Percentiles rank a stretch among this genome's conserved stretches.
phyloP scores from a whole-genome alignment of 2,113 vertebrate species.

The Xiphias gladius region DNA sequence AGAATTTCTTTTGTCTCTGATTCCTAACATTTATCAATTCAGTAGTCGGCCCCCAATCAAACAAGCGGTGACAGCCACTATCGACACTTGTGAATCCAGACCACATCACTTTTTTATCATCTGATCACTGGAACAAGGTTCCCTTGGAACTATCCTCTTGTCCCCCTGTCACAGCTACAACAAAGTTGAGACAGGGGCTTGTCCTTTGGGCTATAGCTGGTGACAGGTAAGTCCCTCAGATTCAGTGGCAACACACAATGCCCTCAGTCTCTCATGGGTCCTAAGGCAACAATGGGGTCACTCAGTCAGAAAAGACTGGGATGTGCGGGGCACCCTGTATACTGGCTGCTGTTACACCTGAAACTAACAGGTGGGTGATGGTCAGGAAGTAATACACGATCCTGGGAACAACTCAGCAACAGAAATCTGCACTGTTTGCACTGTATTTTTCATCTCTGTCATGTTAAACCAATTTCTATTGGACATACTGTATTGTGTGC shows the following conservation, averaged over 20 bases:
- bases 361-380: slow-evolving; percentile 28
- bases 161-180: slow-evolving; percentile 59
- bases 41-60: slow-evolving; percentile 48
- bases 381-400: background rate
- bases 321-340: background rate
- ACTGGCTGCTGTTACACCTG: slow-evolving; percentile 44
- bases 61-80: slow-evolving; percentile 69
- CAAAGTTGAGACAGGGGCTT: slow-evolving; percentile 61
- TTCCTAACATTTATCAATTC: slow-evolving; percentile 30
- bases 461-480: slow-evolving; percentile 14
- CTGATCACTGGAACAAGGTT: slow-evolving; percentile 73
- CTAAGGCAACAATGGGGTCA: slow-evolving; percentile 66
- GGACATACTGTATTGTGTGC: slow-evolving; percentile 33
- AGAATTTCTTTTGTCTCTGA: background rate
- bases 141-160: slow-evolving; percentile 67
- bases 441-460: slow-evolving; percentile 8
- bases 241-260: slow-evolving; percentile 70
- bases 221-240: slow-evolving; percentile 75
- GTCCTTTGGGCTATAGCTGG: slow-evolving; percentile 68
- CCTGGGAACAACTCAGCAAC: background rate
- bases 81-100: slow-evolving; percentile 77
- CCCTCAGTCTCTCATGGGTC: slow-evolving; percentile 64
- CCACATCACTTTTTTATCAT: slow-evolving; percentile 71
- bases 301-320: slow-evolving; percentile 55
- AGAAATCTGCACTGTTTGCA: background rate